phyloP scores from a whole-genome alignment of 30 jellyfish, hydroid and myxozoan species.

The Aurelia aurita region DNA sequence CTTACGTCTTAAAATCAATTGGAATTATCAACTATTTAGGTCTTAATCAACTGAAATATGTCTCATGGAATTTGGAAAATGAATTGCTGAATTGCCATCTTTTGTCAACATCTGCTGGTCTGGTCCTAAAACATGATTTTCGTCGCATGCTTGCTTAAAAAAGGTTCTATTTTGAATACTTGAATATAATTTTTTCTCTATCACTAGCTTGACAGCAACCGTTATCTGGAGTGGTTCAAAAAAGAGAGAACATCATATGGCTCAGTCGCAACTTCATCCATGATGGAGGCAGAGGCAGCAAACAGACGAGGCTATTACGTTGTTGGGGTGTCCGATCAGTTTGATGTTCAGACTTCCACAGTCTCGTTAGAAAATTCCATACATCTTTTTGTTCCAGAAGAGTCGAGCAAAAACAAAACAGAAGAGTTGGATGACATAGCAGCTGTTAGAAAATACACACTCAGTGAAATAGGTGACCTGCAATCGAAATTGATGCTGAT shows the following conservation, averaged over 20 bases:
- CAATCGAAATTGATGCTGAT: slow-evolving; percentile 76
- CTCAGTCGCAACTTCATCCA: slow-evolving; percentile 73
- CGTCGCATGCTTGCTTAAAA: too few relatives aligned
- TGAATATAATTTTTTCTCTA: too few relatives aligned
- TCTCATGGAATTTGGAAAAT: too few relatives aligned
- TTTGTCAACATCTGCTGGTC: too few relatives aligned
- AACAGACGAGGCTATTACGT: slow-evolving; percentile 67
- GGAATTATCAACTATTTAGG: too few relatives aligned
- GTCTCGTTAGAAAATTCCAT: slow-evolving; percentile 28
- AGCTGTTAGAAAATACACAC: slow-evolving; percentile 23
- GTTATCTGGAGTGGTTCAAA: slow-evolving; percentile 74
- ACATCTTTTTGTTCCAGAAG: slow-evolving; percentile 33
- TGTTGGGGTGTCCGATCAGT: slow-evolving; percentile 39
- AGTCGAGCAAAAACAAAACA: slow-evolving; percentile 8
- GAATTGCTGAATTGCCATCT: too few relatives aligned
- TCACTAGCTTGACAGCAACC: slow-evolving; percentile 66
- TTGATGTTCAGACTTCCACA: slow-evolving; percentile 19
- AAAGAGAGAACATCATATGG: slow-evolving; percentile 77
- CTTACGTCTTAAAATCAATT: too few relatives aligned
- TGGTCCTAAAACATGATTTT: too few relatives aligned
- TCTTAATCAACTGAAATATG: too few relatives aligned
- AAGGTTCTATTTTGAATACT: too few relatives aligned
- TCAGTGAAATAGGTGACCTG: slow-evolving; percentile 71
- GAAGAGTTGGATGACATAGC: slow-evolving; percentile 8
- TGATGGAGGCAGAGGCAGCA: slow-evolving; percentile 79